phyloP scores from a whole-genome alignment of 2,113 vertebrate genomes.

The Grantiella picta region DNA sequence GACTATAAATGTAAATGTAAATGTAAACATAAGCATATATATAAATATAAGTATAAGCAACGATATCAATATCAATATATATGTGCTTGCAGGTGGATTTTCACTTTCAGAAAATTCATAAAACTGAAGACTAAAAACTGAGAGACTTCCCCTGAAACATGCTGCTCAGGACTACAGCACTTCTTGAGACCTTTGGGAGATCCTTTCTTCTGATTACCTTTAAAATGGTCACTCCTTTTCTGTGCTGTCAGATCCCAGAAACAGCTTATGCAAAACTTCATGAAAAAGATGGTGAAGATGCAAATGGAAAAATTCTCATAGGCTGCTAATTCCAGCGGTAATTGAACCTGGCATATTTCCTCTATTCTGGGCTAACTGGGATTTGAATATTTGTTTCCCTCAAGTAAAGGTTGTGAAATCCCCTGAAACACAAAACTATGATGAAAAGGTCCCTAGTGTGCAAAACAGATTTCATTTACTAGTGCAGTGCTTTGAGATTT shows the following conservation, averaged over 20 bases:
- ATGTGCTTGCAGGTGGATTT: neutral
- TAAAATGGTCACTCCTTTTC: neutral
- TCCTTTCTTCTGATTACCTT: neutral
- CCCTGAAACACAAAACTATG: constrained; percentile 46
- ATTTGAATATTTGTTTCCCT: constrained; percentile 64
- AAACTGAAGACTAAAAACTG: neutral
- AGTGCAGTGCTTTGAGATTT: constrained; percentile 53
- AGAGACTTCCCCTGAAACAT: neutral
- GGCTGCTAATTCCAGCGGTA: constrained; percentile 6
- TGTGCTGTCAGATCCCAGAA: neutral
- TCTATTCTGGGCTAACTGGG: constrained; percentile 36
- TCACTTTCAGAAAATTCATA: neutral
- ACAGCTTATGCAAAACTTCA: neutral
- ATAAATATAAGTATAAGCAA: neutral
- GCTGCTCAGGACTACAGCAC: neutral
- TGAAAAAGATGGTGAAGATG: neutral
- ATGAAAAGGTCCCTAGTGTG: constrained; percentile 38
- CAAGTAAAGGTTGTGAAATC: constrained; percentile 58
- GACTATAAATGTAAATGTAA: neutral
- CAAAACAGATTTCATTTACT: constrained; percentile 41
- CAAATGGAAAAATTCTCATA: neutral
- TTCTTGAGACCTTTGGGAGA: neutral
- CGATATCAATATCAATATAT: neutral
- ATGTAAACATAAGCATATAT: too few relatives aligned
- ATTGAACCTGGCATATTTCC: constrained; percentile 43